Evolutionary conservation across 1,140 invertebrate species (phyloP), one percentile per base, ranked within the genome.

Genomic region (Apis cerana): DNA sequence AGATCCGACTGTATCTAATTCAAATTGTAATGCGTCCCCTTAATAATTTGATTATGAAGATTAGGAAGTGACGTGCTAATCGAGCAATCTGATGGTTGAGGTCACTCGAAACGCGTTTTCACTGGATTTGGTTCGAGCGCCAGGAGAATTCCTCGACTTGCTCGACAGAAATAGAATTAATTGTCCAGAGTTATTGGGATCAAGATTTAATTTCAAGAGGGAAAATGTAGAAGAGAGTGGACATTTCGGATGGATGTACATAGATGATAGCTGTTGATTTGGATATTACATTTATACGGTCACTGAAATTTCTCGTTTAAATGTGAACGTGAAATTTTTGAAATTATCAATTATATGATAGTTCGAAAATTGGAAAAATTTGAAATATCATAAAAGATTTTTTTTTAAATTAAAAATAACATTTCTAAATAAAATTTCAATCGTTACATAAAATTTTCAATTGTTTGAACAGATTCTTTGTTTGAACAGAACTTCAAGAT

Each of bases 21-120:
- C 33, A 43, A 75, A 75, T 13, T 50, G 71, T 23, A 75, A 62
- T 43, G 33, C 56, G 69, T 80, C 21, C 12, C 15, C 1, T 43
- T 62, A 33, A 80, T 80, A 80, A 80, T 74, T 58, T 74, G 67
- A 74, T 80, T 80, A 80, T 80, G 50, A 80, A 80, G 78, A 80
- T 74, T 64, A 74, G 69, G 59, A 80, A 80, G 59, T 56, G 69
- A 74, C 61, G 69, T 61, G 27, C 27, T 80, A 74, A 80, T 74
- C 62, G 78, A 64, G 78, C 69, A 64, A 80, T 80, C 78, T 80
- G 69, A 64, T 69, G 69, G 78, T 80, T 72, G 72, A 80, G 69
- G 78, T 80, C 78, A 80, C 21, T 62, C 48, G 78, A 72, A 48
- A 27, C 58, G 69, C 78, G 64, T n/a, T 68, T 68, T 50, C 23